Evolutionary conservation across 2,888 invertebrate species (phyloP).

Genomic region (Apodemia mormo): DNA sequence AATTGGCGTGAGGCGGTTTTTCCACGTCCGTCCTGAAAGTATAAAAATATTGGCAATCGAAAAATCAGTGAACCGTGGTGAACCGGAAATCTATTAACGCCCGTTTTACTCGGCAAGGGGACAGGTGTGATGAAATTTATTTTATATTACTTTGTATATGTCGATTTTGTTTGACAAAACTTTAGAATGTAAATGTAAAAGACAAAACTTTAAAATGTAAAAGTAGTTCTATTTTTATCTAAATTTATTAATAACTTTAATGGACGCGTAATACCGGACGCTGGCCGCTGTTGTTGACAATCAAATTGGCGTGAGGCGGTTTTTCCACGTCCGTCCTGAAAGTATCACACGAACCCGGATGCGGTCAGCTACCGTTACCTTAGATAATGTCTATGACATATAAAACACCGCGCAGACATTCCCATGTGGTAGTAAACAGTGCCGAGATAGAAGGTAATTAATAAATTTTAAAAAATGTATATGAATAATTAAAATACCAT

Average conservation of each 20-base stretch:
- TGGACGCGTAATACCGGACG: not conserved
- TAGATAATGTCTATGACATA: constrained; percentile 47
- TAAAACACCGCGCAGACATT: constrained; percentile 38
- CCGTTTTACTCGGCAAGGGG: too few relatives aligned
- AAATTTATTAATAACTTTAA: not conserved
- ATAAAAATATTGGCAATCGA: constrained; percentile 10
- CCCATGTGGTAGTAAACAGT: constrained; percentile 15
- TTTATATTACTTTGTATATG: too few relatives aligned
- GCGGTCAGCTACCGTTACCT: constrained; percentile 54
- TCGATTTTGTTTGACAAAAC: too few relatives aligned
- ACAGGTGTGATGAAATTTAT: too few relatives aligned
- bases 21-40: constrained; percentile 47
- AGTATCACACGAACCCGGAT: constrained; percentile 58
- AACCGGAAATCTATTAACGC: too few relatives aligned
- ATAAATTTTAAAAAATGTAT: not conserved
- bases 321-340: constrained; percentile 46
- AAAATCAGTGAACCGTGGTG: too few relatives aligned
- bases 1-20: constrained; percentile 35
- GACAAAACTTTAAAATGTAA: too few relatives aligned
- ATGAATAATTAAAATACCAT: not conserved
- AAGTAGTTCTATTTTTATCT: not conserved
- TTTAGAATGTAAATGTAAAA: too few relatives aligned
- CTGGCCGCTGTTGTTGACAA: constrained; percentile 9
- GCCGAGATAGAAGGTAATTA: not conserved
- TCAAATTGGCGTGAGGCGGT: constrained; percentile 30